Evolutionary conservation across 1,140 invertebrate species (phyloP).

Genomic region (Anoplophora glabripennis): DNA sequence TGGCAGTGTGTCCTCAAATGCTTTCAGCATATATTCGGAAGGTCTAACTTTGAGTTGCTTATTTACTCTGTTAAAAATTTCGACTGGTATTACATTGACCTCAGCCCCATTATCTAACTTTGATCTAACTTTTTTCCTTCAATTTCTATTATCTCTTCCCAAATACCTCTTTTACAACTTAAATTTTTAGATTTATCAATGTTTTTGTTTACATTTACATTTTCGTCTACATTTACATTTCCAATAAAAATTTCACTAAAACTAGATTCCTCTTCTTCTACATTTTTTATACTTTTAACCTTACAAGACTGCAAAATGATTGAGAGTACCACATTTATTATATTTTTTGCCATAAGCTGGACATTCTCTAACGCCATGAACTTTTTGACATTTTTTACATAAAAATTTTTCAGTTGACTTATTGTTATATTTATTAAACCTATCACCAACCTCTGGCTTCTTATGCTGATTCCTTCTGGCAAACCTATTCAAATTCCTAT

Average conservation of each 20-base stretch:
- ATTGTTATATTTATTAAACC: background rate
- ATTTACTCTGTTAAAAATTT: constrained; percentile 15
- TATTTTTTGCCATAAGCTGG: constrained; percentile 8
- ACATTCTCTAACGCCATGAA: constrained; percentile 5
- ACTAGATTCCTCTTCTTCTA: background rate
- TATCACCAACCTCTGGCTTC: too few species aligned
- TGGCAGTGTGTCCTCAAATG: background rate
- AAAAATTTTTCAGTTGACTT: background rate
- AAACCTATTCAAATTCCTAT: background rate
- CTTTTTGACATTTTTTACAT: constrained; percentile 1
- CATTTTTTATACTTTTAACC: constrained; percentile 9
- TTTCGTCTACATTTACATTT: background rate
- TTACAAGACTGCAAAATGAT: constrained; percentile 10
- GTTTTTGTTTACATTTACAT: too few species aligned
- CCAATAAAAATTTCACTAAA: background rate
- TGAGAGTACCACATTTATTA: constrained; percentile 7
- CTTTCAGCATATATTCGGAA: background rate
- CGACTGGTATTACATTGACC: constrained; percentile 17
- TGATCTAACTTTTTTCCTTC: constrained; percentile 12
- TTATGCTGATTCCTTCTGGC: too few species aligned
- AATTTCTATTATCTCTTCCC: constrained; percentile 2
- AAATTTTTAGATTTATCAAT: too few species aligned
- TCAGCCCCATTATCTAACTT: constrained; percentile 24
- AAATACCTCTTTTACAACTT: constrained; percentile 1
- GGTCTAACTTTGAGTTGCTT: background rate